Base-by-base conservation (phyloP, 1,140 invertebrate species). In the Drosophila hydei region DNA sequence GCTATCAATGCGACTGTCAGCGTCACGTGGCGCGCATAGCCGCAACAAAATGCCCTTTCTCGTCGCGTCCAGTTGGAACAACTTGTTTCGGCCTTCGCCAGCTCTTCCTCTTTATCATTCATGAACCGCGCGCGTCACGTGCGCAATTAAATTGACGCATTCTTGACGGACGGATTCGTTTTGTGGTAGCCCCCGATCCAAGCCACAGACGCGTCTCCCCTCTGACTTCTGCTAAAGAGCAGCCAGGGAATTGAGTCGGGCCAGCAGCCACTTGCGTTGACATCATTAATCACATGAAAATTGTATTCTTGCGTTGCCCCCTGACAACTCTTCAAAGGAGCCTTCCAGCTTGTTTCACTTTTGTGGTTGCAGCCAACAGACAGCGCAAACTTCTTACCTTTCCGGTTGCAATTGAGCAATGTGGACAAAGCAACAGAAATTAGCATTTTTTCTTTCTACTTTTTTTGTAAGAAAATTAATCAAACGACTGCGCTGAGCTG, bases 61-160 rank as follows among this genome's bases (percentile, higher is more conserved):
- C 11, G 23, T 30, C 0, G 4, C 12, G 23, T 52, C 58, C 56
- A 56, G 50, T 47, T 62, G 9, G 9, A 19, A 21, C 43, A 5
- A 4, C 52, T 14, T 21, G 23, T n/a, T 11, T 21, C 11, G 14
- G 27, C 18, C 12, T 47, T 14, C 38, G 16, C 27, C 25, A 16
- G 11, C 51, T n/a, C n/a, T 11, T 27, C 54, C 33, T 47, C 56
- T 21, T 50, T 47, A 42, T 47, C 58, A 71, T 75, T 74, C 77
- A 74, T 67, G 70, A 42, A 14, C 47, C 54, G 75, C 52, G 67
- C 47, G 58, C 72, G 79, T 89, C 89, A 90, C 89, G 89, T 87
- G 78, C 72, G 74, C 80, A 89, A 90, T 90, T 90, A 89, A 90
- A 77, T 69, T 76, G 87, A 90, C 67, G 81, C 71, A 71, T 76